Base-by-base conservation (phyloP, 2,113 vertebrate species). In the Electrona antarctica region DNA sequence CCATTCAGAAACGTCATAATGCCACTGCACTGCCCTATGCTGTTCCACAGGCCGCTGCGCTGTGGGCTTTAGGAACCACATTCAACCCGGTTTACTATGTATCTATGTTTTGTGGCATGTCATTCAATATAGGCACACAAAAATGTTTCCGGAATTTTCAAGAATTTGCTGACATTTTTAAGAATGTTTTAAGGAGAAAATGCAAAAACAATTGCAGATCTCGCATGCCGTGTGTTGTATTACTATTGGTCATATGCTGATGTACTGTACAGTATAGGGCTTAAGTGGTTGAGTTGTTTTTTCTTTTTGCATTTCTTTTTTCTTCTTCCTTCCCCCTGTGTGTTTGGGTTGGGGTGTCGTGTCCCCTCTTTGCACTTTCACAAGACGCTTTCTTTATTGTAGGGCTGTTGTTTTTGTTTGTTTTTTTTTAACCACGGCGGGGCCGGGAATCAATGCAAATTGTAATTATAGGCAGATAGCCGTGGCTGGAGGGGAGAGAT, bases 1-100 rank as follows among this genome's bases (percentile, higher is more conserved):
- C 89, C 89, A 83, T 92, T 93, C 93, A 90, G 91, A 91, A 88
- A 91, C 91, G 91, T 91, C 87, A 91, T 92, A 92, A 93, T 92
- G 85, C 49, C 55, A 10, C 84, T 64, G 56, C 60, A 81, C 79
- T 78, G 75, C 21, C 21, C 21, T 21, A 80, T 79, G 83, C 77
- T 75, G 78, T 86, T 87, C 83, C 79, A 82, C 78, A 74, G 52
- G 81, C 83, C 63, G 76, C 28, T 63, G 74, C 81, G 21, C 21
- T 21, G 21, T 21, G 21, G 21, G 21, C 21, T 21, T 2, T 21
- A 21, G 21, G 21, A 21, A 21, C 2, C 21, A 21, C 21, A 21
- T 21, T 21, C 21, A 1, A 21, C 21, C 21, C 21, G 21, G 21
- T 21, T 21, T 21, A 21, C 21, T 21, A 21, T 41, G 33, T 41